phyloP scores from a whole-genome alignment of 2,797 vertebrate genomes.

The Phaenicophaeus curvirostris region DNA sequence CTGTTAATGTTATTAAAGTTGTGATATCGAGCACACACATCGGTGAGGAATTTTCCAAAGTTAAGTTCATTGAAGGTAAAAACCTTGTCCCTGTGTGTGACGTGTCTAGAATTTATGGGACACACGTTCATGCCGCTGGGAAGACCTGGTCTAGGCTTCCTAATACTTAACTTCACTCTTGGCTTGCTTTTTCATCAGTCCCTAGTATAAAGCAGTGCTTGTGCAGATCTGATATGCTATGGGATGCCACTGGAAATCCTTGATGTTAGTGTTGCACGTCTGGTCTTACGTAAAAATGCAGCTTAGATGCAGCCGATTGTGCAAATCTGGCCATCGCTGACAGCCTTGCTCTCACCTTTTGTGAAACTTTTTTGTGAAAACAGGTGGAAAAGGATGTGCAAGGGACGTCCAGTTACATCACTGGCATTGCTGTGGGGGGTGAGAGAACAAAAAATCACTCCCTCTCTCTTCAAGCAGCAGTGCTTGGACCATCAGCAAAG shows the following conservation, averaged over 20 bases:
- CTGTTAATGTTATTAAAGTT: not conserved
- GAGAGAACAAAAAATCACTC: not conserved
- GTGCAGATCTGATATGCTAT: not conserved
- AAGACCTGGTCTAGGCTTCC: not conserved
- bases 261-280: not conserved
- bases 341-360: not conserved
- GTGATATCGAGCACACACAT: not conserved
- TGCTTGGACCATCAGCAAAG: not conserved
- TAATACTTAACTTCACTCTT: not conserved
- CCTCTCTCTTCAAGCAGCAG: not conserved
- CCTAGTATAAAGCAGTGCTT: not conserved
- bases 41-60: not conserved
- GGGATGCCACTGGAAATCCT: not conserved
- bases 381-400: not conserved
- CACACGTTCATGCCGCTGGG: not conserved
- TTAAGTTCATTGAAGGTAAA: not conserved
- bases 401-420: rapidly evolving
- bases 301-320: not conserved
- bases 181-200: not conserved
- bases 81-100: not conserved
- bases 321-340: not conserved
- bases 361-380: too few species aligned
- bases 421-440: not conserved
- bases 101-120: not conserved
- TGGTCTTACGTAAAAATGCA: not conserved